Conservation (phyloP, 2,797 vertebrate species). For the Syngnathus rostellatus region DNA sequence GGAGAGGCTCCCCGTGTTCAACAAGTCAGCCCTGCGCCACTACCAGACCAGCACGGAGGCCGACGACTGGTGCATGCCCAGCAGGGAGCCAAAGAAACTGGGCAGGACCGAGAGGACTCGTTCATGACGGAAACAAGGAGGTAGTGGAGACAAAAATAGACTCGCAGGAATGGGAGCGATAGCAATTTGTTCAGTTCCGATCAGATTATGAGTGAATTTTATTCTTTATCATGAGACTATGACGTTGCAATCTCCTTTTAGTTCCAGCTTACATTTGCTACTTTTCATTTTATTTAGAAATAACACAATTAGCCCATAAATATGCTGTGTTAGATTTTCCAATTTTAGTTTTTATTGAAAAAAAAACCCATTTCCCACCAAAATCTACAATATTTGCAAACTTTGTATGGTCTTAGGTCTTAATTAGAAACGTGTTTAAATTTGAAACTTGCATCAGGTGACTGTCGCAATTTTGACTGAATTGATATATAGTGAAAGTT, state of each 20-base stretch:
- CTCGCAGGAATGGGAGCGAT: not conserved
- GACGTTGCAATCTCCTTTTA: not conserved
- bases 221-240: not conserved
- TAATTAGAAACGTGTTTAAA: not conserved
- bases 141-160: not conserved
- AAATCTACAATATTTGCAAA: not conserved
- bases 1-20: conserved; percentile 95
- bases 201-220: not conserved
- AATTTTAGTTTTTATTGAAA: not conserved
- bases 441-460: not conserved
- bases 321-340: not conserved
- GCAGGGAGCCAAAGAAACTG: conserved; percentile 82
- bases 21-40: conserved; percentile 88
- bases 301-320: not conserved
- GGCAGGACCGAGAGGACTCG: conserved; percentile 67
- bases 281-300: not conserved
- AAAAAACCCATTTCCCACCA: not conserved
- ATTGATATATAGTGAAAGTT: not conserved
- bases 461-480: not conserved
- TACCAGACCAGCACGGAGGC: conserved; percentile 83
- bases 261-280: not conserved
- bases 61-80: conserved; percentile 95
- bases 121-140: conserved; percentile 37
- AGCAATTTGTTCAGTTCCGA: not conserved
- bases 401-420: not conserved